Base-by-base conservation (phyloP, 2,888 invertebrate species). In the Mantis religiosa region DNA sequence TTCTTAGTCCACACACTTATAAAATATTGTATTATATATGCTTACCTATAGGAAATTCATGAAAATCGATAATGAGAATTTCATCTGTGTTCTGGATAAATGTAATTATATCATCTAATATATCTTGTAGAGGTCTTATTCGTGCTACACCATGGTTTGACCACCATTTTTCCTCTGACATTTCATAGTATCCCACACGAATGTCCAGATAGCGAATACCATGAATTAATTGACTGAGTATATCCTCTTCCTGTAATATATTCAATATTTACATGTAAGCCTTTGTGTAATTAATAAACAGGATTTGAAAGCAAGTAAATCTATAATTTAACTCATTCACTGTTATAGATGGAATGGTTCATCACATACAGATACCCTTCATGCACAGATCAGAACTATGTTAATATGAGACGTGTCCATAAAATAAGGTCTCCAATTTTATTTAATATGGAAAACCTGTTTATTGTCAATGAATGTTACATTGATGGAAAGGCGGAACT, bases 151-250 rank as follows among this genome's bases (percentile, higher is more conserved):
- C 95, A 91, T 95, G 95, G 92, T 95, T 95, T 1, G 94, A 93
- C 93, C 94, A 95, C 89, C 91, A 91, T 92, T 90, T 25, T 93
- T 92, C 15, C 7, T 91, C 90, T n/a, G 84, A 84, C 12, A 86
- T 85, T 14, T 90, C 90, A 91, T 95, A 95, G 91, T 94, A 93
- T 25, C 94, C 95, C 27, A 95, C 93, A 41, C 95, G 93, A 82
- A 96, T 93, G 91, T 96, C 96, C 91, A 96, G 92, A 91, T 95
- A 95, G 87, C 96, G 93, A 6, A 94, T 94, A 1, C 96, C 96
- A 90, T 95, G 94, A 91, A 95, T 93, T 88, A 96, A 91, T 92
- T 96, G 96, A 0, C 93, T 93, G 85, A 94, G 93, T 83, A 95
- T 92, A 91, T 94, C 94, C 91, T 95, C 95, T 90, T 95, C 95